Base-by-base conservation (phyloP, 1,140 invertebrate species). In the Muscidifurax raptorellus region DNA sequence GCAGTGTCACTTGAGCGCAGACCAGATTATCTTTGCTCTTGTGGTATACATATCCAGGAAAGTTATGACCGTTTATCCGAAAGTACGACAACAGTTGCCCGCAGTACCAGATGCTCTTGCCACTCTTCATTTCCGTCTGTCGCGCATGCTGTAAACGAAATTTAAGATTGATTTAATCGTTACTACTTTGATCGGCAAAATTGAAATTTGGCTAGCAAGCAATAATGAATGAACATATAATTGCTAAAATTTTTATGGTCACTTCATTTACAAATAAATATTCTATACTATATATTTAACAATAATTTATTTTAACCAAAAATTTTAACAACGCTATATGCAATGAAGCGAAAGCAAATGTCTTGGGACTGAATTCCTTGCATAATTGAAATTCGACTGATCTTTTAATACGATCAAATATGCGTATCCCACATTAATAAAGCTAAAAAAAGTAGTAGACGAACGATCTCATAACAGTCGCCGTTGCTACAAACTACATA, bases 11-110 rank as follows among this genome's bases (percentile, higher is more conserved):
- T 83, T 92, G 91, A 0, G 93, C 91, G 67, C 82, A 88, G 28
- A 92, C 86, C 30, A 88, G 88, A 15, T 90, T 90, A 4, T 90
- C 85, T 5, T 90, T 85, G 2, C 83, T 87, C 18, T 82, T 18
- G n/a, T 90, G 86, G 83, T 93, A 94, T 75, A 87, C 89, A 79
- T 93, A 94, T n/a, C 90, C 86, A 18, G 94, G 94, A 52, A 92
- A 86, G 22, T 92, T 91, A 0, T 88, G 84, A n/a, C 90, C 89
- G 10, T 89, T 87, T 2, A 90, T 82, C 84, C 93, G 92, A 76
- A 87, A 94, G 83, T 93, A 90, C 66, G 89, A 90, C 66, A 94
- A 83, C 74, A 94, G 85, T 85, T 90, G 88, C 0, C 90, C 79
- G 30, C 88, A 89, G 25, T 91, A 91, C 83, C 90, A 89, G 78